These are phyloP conservation scores for Otolemur crassicaudatus DNA, from an alignment of 2,797 vertebrate genomes.

Conservation along the genomic window DNA sequence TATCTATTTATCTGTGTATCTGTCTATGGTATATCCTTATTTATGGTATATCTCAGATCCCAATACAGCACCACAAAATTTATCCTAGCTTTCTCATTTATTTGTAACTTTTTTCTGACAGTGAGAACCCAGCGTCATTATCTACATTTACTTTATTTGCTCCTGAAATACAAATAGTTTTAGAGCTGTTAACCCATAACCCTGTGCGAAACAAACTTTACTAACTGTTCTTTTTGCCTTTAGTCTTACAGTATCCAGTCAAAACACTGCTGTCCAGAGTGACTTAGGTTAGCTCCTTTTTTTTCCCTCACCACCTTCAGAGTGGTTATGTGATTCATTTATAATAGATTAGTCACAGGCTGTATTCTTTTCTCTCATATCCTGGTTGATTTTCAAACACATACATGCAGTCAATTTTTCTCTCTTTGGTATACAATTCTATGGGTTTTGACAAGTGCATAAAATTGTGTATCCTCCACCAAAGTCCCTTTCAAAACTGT, in stretches of 20 bases:
- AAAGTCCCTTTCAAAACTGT: slow-evolving; percentile 5
- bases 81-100: not conserved
- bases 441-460: not conserved
- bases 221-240: not conserved
- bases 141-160: slow-evolving; percentile 22
- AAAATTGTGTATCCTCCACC: not conserved
- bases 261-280: not conserved
- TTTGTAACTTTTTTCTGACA: slow-evolving; percentile 12
- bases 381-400: not conserved
- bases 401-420: slow-evolving; percentile 1
- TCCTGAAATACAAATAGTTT: slow-evolving; percentile 25
- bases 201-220: slow-evolving; percentile 1
- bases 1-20: not conserved
- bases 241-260: not conserved
- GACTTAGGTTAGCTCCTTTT: not conserved
- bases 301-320: not conserved
- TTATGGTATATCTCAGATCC: not conserved
- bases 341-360: not conserved
- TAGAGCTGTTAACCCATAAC: slow-evolving; percentile 48
- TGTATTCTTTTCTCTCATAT: not conserved
- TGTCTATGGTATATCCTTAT: not conserved
- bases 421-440: not conserved
- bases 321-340: slow-evolving; percentile 13
- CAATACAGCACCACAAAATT: not conserved
- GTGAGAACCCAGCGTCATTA: slow-evolving; percentile 8